These are phyloP conservation scores for Tetragnatha versicolor DNA, from an alignment of 1,140 invertebrate species.

Conservation along the genomic window DNA sequence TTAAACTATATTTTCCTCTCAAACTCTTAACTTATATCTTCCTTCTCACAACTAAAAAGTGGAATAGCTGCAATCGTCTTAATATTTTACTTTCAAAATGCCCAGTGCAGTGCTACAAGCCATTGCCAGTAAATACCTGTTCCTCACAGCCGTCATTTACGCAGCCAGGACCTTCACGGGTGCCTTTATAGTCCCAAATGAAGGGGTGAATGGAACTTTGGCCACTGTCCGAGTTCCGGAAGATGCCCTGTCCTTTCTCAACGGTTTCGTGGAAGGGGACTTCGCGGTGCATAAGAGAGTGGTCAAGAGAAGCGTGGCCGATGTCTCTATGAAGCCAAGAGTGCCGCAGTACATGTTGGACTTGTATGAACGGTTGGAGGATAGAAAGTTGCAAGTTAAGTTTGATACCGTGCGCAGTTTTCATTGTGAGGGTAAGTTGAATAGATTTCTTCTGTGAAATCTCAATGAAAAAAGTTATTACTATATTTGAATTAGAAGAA, in stretches of 20 bases:
- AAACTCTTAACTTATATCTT: too few species aligned
- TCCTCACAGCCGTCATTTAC: not conserved
- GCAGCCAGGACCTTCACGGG: not conserved
- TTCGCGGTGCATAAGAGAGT: not conserved
- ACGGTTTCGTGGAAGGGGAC: slow-evolving; percentile 9
- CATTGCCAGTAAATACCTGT: not conserved
- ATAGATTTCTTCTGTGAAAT: too few species aligned
- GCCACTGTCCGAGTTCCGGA: not conserved
- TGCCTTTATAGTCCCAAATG: not conserved
- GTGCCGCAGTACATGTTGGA: slow-evolving; percentile 47
- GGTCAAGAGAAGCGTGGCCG: slow-evolving; percentile 9
- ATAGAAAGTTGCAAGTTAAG: slow-evolving; percentile 18
- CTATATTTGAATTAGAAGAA: too few species aligned
- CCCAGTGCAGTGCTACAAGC: not conserved
- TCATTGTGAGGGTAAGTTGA: slow-evolving; percentile 38
- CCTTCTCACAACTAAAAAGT: too few species aligned
- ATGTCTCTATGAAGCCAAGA: not conserved
- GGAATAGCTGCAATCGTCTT: too few species aligned
- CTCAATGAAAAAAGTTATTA: too few species aligned
- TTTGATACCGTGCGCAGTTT: slow-evolving; percentile 47
- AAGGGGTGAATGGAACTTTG: not conserved
- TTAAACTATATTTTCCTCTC: too few species aligned
- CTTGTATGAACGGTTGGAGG: slow-evolving; percentile 16
- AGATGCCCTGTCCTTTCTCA: slow-evolving; percentile 25
- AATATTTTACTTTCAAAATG: too few species aligned